Base-by-base conservation (phyloP, 2,113 vertebrate species). In the Benitochromis conjunctus region DNA sequence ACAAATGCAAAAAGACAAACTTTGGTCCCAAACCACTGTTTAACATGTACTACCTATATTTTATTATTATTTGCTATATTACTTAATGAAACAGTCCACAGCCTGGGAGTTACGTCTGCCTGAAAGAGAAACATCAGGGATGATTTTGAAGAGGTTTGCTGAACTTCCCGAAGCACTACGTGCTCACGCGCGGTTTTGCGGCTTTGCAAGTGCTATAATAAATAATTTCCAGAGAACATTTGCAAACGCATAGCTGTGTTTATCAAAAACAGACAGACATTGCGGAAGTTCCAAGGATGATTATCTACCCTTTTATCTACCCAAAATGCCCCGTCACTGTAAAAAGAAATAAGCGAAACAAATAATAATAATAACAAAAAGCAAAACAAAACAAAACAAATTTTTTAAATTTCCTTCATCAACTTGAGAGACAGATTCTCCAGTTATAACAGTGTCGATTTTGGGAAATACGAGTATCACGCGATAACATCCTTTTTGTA, bases 11-110 rank as follows among this genome's bases (percentile, higher is more conserved):
- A 14, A 7, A 16, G 7, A 43, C 12, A 41, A 5, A 41, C 6
- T 19, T 3, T 26, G 7, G 3, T 19, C 43, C 18, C 43, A 76
- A 46, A 46, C n/a, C 12, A 51, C 43, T 31, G 16, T 76, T 51
- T 51, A 51, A 31, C 43, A 19, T 76, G 14, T n/a, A n/a, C 14
- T 29, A 76, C 8, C 16, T 46, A 62, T 19, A 38, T 36, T 11
- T 60, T 19, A 19, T 31, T 1, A 60, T 9, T 36, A 38, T 64
- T 64, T 3, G 34, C 19, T 21, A 66, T 66, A 66, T 38, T 18
- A 4, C 9, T 1, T 7, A 0, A n/a, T 36, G 1, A 12, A 36
- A 10, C 1, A 5, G 5, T 13, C 18, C 1, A 21, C 3, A 6
- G 10, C 9, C 1, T 11, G 12, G 7, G 3, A 29, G 1, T 10